These are phyloP conservation scores for Triplophysa bombifrons DNA, from an alignment of 2,797 vertebrate species.

Conservation along the genomic window DNA sequence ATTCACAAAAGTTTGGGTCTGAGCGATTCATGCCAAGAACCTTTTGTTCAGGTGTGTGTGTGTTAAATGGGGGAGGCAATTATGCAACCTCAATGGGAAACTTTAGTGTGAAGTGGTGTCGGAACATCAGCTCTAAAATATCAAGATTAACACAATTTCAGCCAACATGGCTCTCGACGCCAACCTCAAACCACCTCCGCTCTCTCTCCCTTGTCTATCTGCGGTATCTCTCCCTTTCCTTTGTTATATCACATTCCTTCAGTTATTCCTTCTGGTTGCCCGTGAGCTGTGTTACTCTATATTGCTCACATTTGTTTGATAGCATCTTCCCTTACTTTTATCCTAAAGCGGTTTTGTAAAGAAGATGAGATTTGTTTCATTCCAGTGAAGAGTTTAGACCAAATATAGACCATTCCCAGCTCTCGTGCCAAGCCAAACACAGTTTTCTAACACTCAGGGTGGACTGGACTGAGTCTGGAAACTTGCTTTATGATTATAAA, in stretches of 20 bases:
- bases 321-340: conserved; percentile 6
- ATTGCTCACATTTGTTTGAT: not conserved
- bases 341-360: conserved; percentile 9
- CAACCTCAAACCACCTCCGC: conserved; percentile 34
- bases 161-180: conserved; percentile 31
- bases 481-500: conserved; percentile 21
- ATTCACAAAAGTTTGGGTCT: not conserved
- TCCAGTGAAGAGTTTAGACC: not conserved
- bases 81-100: conserved; percentile 38
- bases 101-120: conserved; percentile 18
- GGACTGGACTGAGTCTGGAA: conserved; percentile 10
- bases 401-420: conserved; percentile 32
- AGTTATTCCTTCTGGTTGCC: conserved; percentile 7
- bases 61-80: conserved; percentile 24
- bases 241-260: not conserved
- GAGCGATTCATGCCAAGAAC: not conserved
- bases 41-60: not conserved
- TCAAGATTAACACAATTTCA: conserved; percentile 33
- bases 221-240: conserved; percentile 28
- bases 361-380: not conserved
- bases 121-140: conserved; percentile 20
- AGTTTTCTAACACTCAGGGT: not conserved
- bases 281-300: not conserved
- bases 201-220: not conserved
- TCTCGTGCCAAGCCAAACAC: not conserved